Evolutionary conservation across 2,797 vertebrate species (phyloP), one percentile per base, ranked within the genome.

Genomic region (Pseudochirops corinnae): DNA sequence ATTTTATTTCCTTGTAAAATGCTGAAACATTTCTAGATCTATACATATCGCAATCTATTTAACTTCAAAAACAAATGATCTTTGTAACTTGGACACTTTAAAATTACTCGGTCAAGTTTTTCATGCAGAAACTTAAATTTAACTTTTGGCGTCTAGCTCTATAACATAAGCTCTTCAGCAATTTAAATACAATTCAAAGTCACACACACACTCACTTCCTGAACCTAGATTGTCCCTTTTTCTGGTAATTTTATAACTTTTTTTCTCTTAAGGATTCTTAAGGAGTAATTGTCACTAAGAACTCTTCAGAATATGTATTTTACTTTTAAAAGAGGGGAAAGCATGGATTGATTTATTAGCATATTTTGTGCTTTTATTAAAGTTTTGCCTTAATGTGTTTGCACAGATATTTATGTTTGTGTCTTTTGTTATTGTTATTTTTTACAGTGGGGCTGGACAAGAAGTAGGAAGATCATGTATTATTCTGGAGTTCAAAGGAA

Each of bases 391-490:
- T 46, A 56, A 11, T 96, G 82, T n/a, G 56, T 1, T 94, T 94
- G 56, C 46, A 13, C 90, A 93, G 92, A 93, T 26, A 4, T 67
- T 92, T 91, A 55, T 33, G 52, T 93, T 92, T 93, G 2, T 5
- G 95, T 55, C 91, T 55, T 94, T 94, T 90, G 5, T 16, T 92
- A 26, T 97, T 90, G 24, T 98, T 55, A 33, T 97, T 39, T 95
- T 96, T 98, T 96, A 95, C 98, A 99, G 99, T 58, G 99, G 99
- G 96, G 99, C 99, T 92, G 99, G 99, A 1, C 99, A 99, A 96
- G 99, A 99, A 98, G 99, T 99, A 90, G 99, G 99, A 98, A 99
- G 99, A 60, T 99, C 99, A 96, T 99, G 99, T 98, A 99, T 99
- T 98, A 99, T 99, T 97, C 97, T 99, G 97, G 99, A 99, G 97